Conservation (phyloP, 2,113 vertebrate species). For the Anser brachyrhynchus region DNA sequence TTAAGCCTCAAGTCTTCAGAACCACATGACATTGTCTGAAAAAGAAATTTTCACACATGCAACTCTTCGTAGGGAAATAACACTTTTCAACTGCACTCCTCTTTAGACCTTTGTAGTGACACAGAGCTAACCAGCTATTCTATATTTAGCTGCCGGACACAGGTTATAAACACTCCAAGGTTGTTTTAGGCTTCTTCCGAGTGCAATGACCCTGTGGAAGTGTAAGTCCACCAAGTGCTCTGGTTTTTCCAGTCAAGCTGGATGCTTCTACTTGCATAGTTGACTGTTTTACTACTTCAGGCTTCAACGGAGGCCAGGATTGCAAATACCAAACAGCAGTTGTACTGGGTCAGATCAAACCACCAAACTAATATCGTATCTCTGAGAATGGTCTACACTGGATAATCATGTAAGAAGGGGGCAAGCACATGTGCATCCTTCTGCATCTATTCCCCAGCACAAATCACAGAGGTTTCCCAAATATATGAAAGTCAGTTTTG, state of each 20-base stretch:
- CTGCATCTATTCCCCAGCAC: not conserved
- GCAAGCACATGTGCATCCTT: accelerated
- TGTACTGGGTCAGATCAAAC: not conserved
- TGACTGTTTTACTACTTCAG: conserved; percentile 23
- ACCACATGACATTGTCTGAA: not conserved
- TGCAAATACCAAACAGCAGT: not conserved
- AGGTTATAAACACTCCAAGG: not conserved
- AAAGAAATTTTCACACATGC: not conserved
- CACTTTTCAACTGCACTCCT: not conserved
- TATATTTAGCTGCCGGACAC: conserved; percentile 14
- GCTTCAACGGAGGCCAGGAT: conserved; percentile 28
- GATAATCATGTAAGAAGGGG: not conserved
- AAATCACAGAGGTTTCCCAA: not conserved
- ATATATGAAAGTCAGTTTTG: not conserved
- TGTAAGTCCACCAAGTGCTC: not conserved
- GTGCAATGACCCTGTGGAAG: not conserved
- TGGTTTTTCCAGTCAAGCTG: conserved; percentile 55
- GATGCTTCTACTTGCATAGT: not conserved
- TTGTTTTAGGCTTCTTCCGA: not conserved
- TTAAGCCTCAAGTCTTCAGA: not conserved
- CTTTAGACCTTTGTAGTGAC: not conserved
- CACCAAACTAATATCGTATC: not conserved
- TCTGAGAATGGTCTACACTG: not conserved
- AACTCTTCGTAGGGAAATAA: not conserved
- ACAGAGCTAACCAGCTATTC: not conserved